Base-by-base conservation (phyloP, 2,113 vertebrate species). In the Lophura nycthemera region DNA sequence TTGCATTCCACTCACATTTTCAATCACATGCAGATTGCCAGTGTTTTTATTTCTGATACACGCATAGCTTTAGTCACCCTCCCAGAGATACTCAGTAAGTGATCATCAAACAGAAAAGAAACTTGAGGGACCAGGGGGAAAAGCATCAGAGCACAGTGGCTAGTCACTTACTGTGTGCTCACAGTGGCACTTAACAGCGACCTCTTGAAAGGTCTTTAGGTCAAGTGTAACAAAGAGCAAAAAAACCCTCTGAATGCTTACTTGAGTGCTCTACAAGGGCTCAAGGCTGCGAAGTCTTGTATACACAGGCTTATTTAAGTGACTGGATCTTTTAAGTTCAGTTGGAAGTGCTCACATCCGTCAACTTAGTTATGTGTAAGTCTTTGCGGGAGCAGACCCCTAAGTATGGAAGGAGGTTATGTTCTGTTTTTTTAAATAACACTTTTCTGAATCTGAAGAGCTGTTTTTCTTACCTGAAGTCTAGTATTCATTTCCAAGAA, bases 401-500 rank as follows among this genome's bases (percentile, higher is more conserved):
- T 32, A 67, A 77, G 72, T 81, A 91, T 22, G 61, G 80, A 83
- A 74, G 47, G 42, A 59, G 82, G 67, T 89, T 87, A 92, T 22
- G 57, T 56, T 91, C 54, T 94, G 79, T 61, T 95, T 91, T 78
- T 95, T 94, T 59, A 93, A 93, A 92, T 84, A 97, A 94, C 57
- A 92, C 20, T 73, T 86, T 57, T 63, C 73, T 88, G 48, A 96
- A 92, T 70, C 50, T 81, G 93, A 78, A 92, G 43, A 80, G 63
- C n/a, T 93, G 59, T 42, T 88, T 88, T 89, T 91, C 89, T 94
- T 97, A 99, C 99, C 99, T 99, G 99, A 65, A 99, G 98, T 77
- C 99, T 98, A 10, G 99, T 99, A 97, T 99, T 99, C 99, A 99
- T 99, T 98, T 99, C 99, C 85, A 99, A 98, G 95, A 99, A 99